Base-by-base conservation (phyloP, 2,797 vertebrate species). In the Monodelphis domestica region DNA sequence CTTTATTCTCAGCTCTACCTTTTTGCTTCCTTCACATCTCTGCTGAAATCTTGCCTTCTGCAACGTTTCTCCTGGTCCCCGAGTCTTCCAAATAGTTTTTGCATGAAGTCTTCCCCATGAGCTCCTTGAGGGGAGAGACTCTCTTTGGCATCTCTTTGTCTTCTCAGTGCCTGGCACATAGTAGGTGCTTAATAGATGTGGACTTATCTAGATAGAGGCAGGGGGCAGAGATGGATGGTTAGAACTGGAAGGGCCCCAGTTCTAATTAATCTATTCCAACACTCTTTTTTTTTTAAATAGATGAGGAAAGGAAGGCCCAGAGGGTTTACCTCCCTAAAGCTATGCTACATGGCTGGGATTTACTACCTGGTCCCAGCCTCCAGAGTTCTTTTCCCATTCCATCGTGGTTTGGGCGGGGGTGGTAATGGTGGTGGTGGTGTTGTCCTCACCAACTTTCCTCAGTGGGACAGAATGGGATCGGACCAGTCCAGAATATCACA, bases 291-390 rank as follows among this genome's bases (percentile, higher is more conserved):
- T 54, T 54, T 50, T 14, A 94, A 53, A 54, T 57, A 90, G 90
- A 94, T 33, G 54, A 93, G 29, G 51, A 92, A 59, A 53, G 10
- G 14, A 55, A 93, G 89, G 78, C 78, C 56, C n/a, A 24, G 5
- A 59, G 56, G n/a, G 70, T 53, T 70, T 29, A 91, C 21, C 87
- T 90, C 17, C 70, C 57, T 28, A 38, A 89, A 54, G 56, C 70
- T 56, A 56, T 17, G 56, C 63, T 89, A 30, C 29, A 89, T 21
- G 50, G 90, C 51, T 78, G 50, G 55, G 57, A 93, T 88, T 70
- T 78, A 91, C 53, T 89, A 10, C 1, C 24, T 29, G 55, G 55
- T 84, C 33, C 11, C 33, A 54, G 88, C 87, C 94, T 92, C 54
- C 51, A 54, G 57, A 89, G 94, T 88, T 84, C 30, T 84, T 84